These are phyloP conservation scores for Drosophila saltans DNA, from an alignment of 1,140 invertebrate genomes.

Conservation along the genomic window DNA sequence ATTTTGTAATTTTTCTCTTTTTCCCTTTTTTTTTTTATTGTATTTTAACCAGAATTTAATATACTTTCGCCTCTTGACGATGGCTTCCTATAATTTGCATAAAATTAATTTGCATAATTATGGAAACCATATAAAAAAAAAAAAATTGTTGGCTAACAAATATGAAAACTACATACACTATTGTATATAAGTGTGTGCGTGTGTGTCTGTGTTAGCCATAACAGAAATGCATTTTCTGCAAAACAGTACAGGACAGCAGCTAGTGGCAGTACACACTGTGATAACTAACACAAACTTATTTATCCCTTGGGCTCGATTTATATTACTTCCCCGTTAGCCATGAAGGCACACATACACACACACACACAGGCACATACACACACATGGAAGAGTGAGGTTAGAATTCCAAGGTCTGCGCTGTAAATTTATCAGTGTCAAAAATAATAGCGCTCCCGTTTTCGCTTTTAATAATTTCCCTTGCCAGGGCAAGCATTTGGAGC, in stretches of 20 bases:
- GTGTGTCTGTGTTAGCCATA: background rate
- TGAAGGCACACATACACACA: constrained; percentile 23
- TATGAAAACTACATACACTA: constrained; percentile 28
- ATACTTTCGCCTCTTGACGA: background rate
- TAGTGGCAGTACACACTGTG: constrained; percentile 56
- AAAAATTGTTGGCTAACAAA: constrained; percentile 45
- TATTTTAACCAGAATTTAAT: background rate
- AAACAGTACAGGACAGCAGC: constrained; percentile 16
- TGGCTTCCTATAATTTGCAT: constrained; percentile 38
- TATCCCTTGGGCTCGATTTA: constrained; percentile 77
- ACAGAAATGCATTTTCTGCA: constrained; percentile 44
- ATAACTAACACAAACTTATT: constrained; percentile 80
- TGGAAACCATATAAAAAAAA: constrained; percentile 53
- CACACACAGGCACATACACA: constrained; percentile 13
- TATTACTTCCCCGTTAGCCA: constrained; percentile 75
- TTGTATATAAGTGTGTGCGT: background rate
- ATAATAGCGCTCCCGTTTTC: constrained; percentile 78
- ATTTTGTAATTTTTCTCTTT: background rate
- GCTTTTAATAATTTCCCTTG: constrained; percentile 81
- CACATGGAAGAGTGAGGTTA: constrained; percentile 40
- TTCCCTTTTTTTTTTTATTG: background rate
- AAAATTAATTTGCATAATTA: constrained; percentile 59
- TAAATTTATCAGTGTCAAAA: constrained; percentile 81
- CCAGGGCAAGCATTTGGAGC: constrained; percentile 71
- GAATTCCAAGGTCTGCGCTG: constrained; percentile 69